phyloP scores from a whole-genome alignment of 1,140 invertebrate genomes.

The Rhagoletis zephyria region DNA sequence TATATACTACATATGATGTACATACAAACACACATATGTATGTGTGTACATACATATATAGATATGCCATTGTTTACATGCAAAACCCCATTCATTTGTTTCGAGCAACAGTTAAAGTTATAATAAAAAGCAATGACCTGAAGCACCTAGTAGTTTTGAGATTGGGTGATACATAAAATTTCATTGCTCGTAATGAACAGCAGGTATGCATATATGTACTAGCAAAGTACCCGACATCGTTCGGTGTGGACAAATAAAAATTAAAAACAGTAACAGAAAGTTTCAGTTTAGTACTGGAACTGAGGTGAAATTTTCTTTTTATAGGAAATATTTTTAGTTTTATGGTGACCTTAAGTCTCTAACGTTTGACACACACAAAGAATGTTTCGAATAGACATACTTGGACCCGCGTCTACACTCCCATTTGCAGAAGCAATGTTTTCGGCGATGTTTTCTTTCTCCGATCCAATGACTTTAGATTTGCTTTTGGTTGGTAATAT shows the following conservation, averaged over 20 bases:
- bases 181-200: background rate
- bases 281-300: background rate
- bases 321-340: too few species aligned
- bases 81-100: background rate
- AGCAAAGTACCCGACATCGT: background rate
- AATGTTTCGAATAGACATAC: too few species aligned
- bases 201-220: background rate
- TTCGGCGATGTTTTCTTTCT: too few species aligned
- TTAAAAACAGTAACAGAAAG: background rate
- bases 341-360: too few species aligned
- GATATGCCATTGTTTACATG: background rate
- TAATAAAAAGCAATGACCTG: conserved; percentile 23
- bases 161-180: background rate
- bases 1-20: too few species aligned
- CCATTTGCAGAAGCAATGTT: too few species aligned
- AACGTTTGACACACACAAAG: too few species aligned
- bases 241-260: background rate
- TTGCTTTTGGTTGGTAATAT: too few species aligned
- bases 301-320: too few species aligned
- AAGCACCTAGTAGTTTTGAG: background rate
- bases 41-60: background rate
- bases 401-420: too few species aligned
- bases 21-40: background rate
- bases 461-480: too few species aligned
- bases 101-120: background rate